These are phyloP conservation scores for Pomacea canaliculata DNA, from an alignment of 2,888 invertebrate genomes.

Conservation along the genomic window DNA sequence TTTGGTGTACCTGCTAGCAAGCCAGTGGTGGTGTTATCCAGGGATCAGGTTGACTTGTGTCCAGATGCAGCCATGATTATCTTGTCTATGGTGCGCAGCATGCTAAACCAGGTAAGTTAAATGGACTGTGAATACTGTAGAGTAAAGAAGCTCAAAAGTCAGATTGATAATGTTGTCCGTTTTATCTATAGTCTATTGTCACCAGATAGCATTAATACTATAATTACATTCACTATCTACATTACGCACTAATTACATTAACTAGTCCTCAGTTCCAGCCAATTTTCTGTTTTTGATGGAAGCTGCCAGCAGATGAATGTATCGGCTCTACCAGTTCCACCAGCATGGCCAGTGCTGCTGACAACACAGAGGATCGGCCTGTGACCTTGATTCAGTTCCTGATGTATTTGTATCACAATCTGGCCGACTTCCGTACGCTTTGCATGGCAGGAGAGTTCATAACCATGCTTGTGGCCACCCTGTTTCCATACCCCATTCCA, in stretches of 20 bases:
- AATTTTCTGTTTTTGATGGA: neutral
- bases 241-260: too few species aligned
- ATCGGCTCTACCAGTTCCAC: slow-evolving; percentile 6
- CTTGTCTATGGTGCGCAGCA: slow-evolving; percentile 83
- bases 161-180: too few species aligned
- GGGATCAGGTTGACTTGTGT: slow-evolving; percentile 76
- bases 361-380: slow-evolving; percentile 69
- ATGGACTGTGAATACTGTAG: neutral
- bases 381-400: slow-evolving; percentile 79
- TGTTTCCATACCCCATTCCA: slow-evolving; percentile 76
- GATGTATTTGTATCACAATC: slow-evolving; percentile 94
- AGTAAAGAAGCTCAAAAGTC: neutral
- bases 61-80: slow-evolving; percentile 92
- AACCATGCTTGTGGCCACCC: slow-evolving; percentile 84
- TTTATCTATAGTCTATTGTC: too few species aligned
- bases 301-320: slow-evolving; percentile 23
- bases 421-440: slow-evolving; percentile 90
- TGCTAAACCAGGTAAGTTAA: slow-evolving; percentile 72
- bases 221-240: too few species aligned
- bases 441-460: slow-evolving; percentile 94
- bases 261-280: too few species aligned
- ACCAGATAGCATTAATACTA: too few species aligned
- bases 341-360: slow-evolving; percentile 10
- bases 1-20: slow-evolving; percentile 80
- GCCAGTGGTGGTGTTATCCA: slow-evolving; percentile 67